These are phyloP conservation scores for Megaceryle maxima DNA, from an alignment of 2,113 vertebrate genomes.

Conservation along the genomic window DNA sequence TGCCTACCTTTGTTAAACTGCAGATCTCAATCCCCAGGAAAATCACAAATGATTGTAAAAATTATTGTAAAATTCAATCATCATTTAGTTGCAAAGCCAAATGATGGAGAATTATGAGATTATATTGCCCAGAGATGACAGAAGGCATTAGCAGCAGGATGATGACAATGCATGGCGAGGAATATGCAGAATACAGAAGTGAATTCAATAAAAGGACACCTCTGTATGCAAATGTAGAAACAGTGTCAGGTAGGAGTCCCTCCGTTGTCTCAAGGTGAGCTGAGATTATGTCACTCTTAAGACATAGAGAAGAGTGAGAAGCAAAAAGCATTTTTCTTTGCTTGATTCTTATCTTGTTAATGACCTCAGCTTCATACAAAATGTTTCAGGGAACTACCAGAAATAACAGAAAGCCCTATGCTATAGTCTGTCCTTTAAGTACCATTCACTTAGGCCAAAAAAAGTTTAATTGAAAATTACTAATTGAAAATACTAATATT, in stretches of 20 bases:
- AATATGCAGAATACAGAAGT: neutral
- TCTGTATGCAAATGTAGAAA: neutral
- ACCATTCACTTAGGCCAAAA: neutral
- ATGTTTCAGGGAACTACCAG: neutral
- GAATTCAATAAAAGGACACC: neutral
- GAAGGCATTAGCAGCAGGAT: neutral
- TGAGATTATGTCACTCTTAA: neutral
- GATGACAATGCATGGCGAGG: neutral
- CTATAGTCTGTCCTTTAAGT: neutral
- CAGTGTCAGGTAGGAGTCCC: neutral
- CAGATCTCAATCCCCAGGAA: neutral
- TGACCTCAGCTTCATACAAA: neutral
- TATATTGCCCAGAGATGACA: neutral
- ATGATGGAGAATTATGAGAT: neutral
- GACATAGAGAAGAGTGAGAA: neutral
- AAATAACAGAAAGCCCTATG: neutral
- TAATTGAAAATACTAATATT: neutral
- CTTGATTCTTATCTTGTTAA: neutral
- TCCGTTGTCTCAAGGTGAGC: fast-evolving
- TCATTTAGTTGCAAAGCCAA: neutral
- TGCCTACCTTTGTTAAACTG: neutral
- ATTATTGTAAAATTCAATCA: neutral
- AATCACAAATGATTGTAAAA: neutral
- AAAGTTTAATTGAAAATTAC: neutral
- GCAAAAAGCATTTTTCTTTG: neutral